Conservation (phyloP, 2,113 vertebrate genomes). For the Barnardius zonarius region DNA sequence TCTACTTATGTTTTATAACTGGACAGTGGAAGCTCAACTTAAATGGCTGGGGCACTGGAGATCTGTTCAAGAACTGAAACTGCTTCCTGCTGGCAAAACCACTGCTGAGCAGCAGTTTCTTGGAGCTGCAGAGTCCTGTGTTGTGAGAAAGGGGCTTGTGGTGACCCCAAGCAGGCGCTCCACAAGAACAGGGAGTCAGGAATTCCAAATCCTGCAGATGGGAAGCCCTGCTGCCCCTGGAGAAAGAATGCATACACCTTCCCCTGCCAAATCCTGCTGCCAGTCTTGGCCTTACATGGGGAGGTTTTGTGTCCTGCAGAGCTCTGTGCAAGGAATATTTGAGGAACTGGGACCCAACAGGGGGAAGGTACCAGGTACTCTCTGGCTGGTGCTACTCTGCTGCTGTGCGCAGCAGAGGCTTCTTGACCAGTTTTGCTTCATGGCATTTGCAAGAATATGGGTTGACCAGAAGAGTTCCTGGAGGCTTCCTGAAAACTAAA, state of each 20-base stretch:
- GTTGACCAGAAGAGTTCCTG: background rate
- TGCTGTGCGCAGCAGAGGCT: accelerated
- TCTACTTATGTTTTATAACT: background rate
- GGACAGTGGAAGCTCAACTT: background rate
- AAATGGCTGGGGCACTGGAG: background rate
- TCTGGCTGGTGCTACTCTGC: background rate
- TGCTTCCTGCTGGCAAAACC: background rate
- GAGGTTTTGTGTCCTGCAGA: background rate
- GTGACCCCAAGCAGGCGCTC: background rate
- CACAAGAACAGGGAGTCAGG: background rate
- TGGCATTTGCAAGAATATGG: background rate
- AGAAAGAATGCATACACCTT: background rate
- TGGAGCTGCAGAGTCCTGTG: background rate
- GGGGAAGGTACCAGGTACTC: background rate
- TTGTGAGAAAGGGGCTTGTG: background rate
- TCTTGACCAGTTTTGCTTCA: background rate
- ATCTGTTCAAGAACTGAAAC: background rate
- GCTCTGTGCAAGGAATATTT: background rate
- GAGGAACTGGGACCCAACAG: accelerated
- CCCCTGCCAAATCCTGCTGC: background rate
- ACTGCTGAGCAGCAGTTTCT: background rate
- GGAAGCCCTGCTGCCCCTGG: background rate
- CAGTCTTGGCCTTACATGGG: accelerated
- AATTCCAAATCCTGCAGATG: background rate
- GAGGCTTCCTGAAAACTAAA: background rate